Evolutionary conservation across 2,797 vertebrate genomes (phyloP).

Genomic region (Lepilemur ruficaudatus): DNA sequence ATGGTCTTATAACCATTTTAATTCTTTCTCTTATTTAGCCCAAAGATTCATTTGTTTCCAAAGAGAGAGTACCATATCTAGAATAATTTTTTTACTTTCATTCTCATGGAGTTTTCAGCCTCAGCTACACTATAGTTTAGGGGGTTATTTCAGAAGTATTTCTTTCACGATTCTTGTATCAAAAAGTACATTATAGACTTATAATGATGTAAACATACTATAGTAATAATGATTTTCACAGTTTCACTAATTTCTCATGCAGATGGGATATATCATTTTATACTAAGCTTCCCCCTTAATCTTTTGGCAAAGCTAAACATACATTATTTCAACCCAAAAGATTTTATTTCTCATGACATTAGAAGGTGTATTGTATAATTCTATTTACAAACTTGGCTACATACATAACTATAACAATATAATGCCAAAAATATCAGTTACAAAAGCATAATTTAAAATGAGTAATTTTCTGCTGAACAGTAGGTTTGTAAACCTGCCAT

Average conservation of each 20-base stretch:
- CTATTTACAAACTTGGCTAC: constrained; percentile 65
- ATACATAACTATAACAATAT: constrained; percentile 37
- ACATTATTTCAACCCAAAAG: constrained; percentile 35
- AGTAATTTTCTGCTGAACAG: constrained; percentile 64
- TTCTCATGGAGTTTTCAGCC: constrained; percentile 5
- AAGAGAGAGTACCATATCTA: neutral
- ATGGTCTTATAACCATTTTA: neutral
- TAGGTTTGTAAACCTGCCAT: constrained; percentile 45
- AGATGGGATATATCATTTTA: constrained; percentile 58
- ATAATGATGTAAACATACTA: constrained; percentile 13
- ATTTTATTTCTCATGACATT: constrained; percentile 56
- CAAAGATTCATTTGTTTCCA: neutral
- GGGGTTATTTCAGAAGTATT: neutral
- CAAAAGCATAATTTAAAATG: constrained; percentile 59
- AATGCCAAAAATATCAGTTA: constrained; percentile 49
- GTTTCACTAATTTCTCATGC: constrained; percentile 48
- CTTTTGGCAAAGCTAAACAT: constrained; percentile 41
- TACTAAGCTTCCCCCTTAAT: neutral
- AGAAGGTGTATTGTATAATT: constrained; percentile 52
- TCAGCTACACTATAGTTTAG: neutral
- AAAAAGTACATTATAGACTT: neutral
- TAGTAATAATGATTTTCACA: constrained; percentile 57
- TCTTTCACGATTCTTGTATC: neutral
- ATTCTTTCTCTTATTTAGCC: neutral
- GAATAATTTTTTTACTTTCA: neutral